phyloP scores from a whole-genome alignment of 1,140 invertebrate species.

The Drosophila ohnishii region DNA sequence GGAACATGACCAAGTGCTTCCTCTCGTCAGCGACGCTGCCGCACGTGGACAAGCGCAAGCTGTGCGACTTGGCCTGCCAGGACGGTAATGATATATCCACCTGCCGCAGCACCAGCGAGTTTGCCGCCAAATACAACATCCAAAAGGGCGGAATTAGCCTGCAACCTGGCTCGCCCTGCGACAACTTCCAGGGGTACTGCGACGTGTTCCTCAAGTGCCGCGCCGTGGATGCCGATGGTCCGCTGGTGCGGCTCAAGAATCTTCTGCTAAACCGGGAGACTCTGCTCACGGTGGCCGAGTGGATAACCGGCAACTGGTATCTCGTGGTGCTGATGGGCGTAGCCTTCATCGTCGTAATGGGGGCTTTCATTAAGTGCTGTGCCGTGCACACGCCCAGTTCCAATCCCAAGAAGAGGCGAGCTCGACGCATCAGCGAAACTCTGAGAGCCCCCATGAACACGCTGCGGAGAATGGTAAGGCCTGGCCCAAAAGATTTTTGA shows the following conservation, averaged over 20 bases:
- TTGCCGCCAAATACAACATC: conserved; percentile 89
- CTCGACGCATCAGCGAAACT: conserved; percentile 93
- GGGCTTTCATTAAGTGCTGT: conserved; percentile 99
- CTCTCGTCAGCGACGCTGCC: conserved; percentile 92
- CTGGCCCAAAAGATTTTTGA: background rate
- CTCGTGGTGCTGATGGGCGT: conserved; percentile 96
- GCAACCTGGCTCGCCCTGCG: conserved; percentile 97
- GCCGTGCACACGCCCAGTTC: conserved; percentile 99
- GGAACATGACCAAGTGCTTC: conserved; percentile 97
- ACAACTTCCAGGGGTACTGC: conserved; percentile 99
- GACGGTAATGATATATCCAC: conserved; percentile 89
- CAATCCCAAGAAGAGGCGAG: conserved; percentile 96
- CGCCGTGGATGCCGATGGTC: conserved; percentile 98
- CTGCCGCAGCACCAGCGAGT: conserved; percentile 94
- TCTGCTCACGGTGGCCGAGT: conserved; percentile 92
- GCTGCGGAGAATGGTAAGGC: conserved; percentile 87
- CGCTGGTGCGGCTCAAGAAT: conserved; percentile 97
- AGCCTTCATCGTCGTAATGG: conserved; percentile 97
- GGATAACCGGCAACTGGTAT: conserved; percentile 98
- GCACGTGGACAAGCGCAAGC: conserved; percentile 90
- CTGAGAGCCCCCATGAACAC: conserved; percentile 94
- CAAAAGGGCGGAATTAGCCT: conserved; percentile 94
- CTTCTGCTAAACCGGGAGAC: conserved; percentile 96
- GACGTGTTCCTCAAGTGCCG: conserved; percentile 99
- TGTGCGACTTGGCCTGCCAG: conserved; percentile 98